Conservation (phyloP, 2,888 invertebrate species). For the Pherbina coryleti region DNA sequence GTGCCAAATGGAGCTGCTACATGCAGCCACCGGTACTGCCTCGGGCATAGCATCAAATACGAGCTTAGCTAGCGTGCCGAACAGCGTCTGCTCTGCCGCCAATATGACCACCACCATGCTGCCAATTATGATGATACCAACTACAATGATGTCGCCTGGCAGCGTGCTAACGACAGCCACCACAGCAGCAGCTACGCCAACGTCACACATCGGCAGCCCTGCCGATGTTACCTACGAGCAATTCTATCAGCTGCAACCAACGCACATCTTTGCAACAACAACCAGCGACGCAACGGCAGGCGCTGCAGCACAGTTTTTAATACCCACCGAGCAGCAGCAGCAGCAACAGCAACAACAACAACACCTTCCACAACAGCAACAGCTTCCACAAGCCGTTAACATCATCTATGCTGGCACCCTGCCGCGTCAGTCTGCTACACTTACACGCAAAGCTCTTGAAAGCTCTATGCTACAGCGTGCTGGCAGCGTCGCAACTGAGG, state of each 20-base stretch:
- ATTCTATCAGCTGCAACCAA: slow-evolving; percentile 65
- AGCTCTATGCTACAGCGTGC: slow-evolving; percentile 57
- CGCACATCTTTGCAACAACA: slow-evolving; percentile 57
- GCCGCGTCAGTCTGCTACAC: slow-evolving; percentile 38
- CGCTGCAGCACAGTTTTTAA: slow-evolving; percentile 24
- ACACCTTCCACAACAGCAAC: slow-evolving; percentile 37
- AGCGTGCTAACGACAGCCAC: slow-evolving; percentile 43
- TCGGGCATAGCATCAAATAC: neutral
- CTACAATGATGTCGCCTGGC: slow-evolving; percentile 60
- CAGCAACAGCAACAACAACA: slow-evolving; percentile 49
- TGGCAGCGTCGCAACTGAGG: slow-evolving; percentile 49
- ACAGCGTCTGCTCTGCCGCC: slow-evolving; percentile 36
- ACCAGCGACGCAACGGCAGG: neutral
- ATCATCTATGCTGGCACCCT: slow-evolving; percentile 44
- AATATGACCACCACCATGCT: slow-evolving; percentile 59
- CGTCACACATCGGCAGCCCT: slow-evolving; percentile 9
- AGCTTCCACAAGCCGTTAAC: slow-evolving; percentile 51
- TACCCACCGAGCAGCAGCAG: slow-evolving; percentile 43
- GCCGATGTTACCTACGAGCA: slow-evolving; percentile 50
- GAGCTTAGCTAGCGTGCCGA: neutral
- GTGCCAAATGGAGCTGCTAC: slow-evolving; percentile 67
- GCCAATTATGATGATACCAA: slow-evolving; percentile 68
- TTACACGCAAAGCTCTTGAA: slow-evolving; percentile 49
- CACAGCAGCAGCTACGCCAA: slow-evolving; percentile 34
- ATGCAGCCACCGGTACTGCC: slow-evolving; percentile 48